These are phyloP conservation scores for Endomychus coccineus DNA, from an alignment of 2,888 invertebrate species.

Conservation along the genomic window DNA sequence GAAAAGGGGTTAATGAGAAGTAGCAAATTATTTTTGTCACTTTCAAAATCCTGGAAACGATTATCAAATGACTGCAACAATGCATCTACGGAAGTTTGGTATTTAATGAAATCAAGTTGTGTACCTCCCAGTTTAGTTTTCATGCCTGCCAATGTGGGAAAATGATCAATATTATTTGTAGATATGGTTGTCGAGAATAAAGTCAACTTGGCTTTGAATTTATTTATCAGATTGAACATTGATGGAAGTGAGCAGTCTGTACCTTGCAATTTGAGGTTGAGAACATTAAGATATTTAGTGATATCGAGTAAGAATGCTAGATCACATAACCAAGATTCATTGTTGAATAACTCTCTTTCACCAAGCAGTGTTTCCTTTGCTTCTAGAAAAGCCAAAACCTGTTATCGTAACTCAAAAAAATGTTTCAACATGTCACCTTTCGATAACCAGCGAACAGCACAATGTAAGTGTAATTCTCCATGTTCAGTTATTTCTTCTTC, in stretches of 20 bases:
- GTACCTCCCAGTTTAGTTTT: not conserved
- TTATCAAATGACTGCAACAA: conserved; percentile 10
- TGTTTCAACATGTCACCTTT: conserved; percentile 17
- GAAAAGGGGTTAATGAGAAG: conserved; percentile 7
- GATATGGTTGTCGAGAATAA: no score
- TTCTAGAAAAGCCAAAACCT: conserved; percentile 12
- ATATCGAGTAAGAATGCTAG: conserved; percentile 12
- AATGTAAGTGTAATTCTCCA: conserved; percentile 12
- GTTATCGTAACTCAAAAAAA: conserved; percentile 11
- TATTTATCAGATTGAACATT: conserved; percentile 10
- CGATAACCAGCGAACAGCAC: conserved; percentile 16
- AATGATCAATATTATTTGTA: conserved; percentile 7
- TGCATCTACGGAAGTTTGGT: conserved; percentile 10
- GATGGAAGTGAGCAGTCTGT: conserved; percentile 13
- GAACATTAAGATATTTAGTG: conserved; percentile 11
- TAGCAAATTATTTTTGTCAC: conserved; percentile 3
- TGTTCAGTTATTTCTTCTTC: conserved; percentile 12
- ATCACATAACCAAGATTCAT: conserved; percentile 15
- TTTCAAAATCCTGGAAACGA: conserved; percentile 6
- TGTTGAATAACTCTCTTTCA: conserved; percentile 15
- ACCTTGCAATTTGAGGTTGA: conserved; percentile 12
- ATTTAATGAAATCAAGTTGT: conserved; percentile 6
- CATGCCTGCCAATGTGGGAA: conserved; percentile 2
- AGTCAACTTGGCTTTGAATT: no score
- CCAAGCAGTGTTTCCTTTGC: conserved; percentile 11